Evolutionary conservation across 2,888 invertebrate genomes (phyloP), one percentile per base, ranked within the genome.

Genomic region (Melieria omissa): DNA sequence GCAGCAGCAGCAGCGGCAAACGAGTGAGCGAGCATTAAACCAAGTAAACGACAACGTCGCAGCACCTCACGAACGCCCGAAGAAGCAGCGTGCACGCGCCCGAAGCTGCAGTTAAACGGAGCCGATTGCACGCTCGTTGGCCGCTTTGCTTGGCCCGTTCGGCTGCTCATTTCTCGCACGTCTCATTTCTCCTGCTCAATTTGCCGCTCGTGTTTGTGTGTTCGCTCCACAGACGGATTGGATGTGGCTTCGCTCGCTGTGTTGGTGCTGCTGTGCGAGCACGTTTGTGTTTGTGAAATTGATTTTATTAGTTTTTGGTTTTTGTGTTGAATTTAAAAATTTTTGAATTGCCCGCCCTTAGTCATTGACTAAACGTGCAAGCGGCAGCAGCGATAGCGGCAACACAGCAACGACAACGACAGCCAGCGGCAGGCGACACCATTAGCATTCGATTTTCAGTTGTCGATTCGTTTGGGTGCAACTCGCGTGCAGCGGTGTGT

Each of bases 301-400:
- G 84, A 83, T 84, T 84, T 84, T 83, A 84, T 84, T 83, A 84
- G 83, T 84, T 84, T 71, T 76, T 75, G 72, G 73, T 70, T 77
- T 71, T 73, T 75, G 74, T 78, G 77, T 76, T 84, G 83, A 83
- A 82, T 83, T 84, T 81, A 80, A 84, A 83, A 84, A 82, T 82
- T 83, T 84, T 84, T 83, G 83, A 84, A 84, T 84, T 81, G 79
- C 83, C 82, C 84, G 84, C 84, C 84, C 84, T 84, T 83, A 84
- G 83, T 83, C 83, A 83, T 81, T 81, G 81, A 84, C 83, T 84
- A 83, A 84, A 83, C 84, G 84, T 83, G 83, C 80, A 82, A 81
- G 80, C 80, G 81, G 82, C 66, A 63, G 78, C 76, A 80, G 80
- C 76, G 76, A 79, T 78, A 79, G 55, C 65, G 54, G 62, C 45